Evolutionary conservation across 2,797 vertebrate genomes (phyloP), one percentile per base, ranked within the genome.

Genomic region (Danio tinwini): DNA sequence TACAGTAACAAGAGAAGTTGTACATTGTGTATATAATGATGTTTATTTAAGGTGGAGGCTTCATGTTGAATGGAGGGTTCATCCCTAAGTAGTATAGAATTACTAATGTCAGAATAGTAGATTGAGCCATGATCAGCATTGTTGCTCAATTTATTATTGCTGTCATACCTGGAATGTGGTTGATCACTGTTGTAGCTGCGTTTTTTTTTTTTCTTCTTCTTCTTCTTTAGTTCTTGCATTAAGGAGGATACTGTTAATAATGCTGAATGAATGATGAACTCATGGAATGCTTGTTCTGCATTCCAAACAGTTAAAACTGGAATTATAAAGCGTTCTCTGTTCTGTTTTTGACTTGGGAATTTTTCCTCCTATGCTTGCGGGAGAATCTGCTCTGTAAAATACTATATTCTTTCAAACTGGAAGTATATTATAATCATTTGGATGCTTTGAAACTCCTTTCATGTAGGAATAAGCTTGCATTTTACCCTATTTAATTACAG

Each of bases 41-140:
- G 14, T 58, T 58, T 56, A 56, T 56, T 72, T 11, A 58, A 72
- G 52, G 52, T 45, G 69, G 62, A 44, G n/a, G 6, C 17, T 72
- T 17, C 12, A 58, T 44, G 17, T 63, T 29, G 29, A 29, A 29
- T 63, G 16, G 40, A 17, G n/a, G 61, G n/a, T 56, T 56, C 44
- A 17, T 21, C 56, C 12, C 17, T 71, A 17, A 44, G 13, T 11
- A 16, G 8, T 56, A 11, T 58, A 56, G 13, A 17, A 21, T 71
- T 72, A 16, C 69, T 16, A 40, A 53, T 3, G 17, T 53, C 11
- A 42, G 16, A 56, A 45, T 5, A 16, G 52, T 5, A 45, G 52
- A 44, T 6, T 71, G 52, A 71, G 53, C 5, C 37, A 55, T 42
- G 39, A 42, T 44, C 5, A 44, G 17, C 39, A 7, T n/a, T 71